Evolutionary conservation across 1,140 invertebrate genomes (phyloP).

Genomic region (Trinorchestia longiramus): DNA sequence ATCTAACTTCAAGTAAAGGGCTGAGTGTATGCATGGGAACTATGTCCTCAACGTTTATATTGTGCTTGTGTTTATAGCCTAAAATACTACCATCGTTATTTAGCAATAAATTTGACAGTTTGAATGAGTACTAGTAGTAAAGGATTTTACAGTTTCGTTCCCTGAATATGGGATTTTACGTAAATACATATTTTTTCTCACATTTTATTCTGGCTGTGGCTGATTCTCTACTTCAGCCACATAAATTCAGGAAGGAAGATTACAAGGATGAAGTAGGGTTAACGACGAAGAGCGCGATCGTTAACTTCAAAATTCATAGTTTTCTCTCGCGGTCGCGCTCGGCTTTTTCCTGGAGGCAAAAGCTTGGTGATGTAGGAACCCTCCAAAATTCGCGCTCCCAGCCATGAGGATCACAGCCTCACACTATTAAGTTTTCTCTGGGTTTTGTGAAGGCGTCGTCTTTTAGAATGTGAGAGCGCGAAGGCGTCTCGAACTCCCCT

Average conservation of each 20-base stretch:
- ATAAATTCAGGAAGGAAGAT: neutral
- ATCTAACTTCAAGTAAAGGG: too few species aligned
- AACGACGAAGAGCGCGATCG: neutral
- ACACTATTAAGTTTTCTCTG: neutral
- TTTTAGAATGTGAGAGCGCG: neutral
- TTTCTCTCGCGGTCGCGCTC: neutral
- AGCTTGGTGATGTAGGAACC: neutral
- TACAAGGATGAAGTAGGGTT: neutral
- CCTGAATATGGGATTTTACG: neutral
- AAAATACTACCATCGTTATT: too few species aligned
- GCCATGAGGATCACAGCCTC: neutral
- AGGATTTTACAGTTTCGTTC: neutral
- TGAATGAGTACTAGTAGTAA: too few species aligned
- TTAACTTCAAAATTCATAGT: neutral
- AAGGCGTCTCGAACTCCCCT: constrained; percentile 4
- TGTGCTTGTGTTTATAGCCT: too few species aligned
- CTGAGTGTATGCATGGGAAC: too few species aligned
- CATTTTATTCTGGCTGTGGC: neutral
- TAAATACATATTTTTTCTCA: neutral
- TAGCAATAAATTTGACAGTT: too few species aligned
- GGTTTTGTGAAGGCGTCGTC: neutral
- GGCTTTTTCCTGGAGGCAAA: neutral
- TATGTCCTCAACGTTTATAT: too few species aligned
- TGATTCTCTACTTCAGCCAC: neutral
- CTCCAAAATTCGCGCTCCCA: neutral